Conservation (phyloP, 64 coral and sea anemone species). For the Montipora capricornis region DNA sequence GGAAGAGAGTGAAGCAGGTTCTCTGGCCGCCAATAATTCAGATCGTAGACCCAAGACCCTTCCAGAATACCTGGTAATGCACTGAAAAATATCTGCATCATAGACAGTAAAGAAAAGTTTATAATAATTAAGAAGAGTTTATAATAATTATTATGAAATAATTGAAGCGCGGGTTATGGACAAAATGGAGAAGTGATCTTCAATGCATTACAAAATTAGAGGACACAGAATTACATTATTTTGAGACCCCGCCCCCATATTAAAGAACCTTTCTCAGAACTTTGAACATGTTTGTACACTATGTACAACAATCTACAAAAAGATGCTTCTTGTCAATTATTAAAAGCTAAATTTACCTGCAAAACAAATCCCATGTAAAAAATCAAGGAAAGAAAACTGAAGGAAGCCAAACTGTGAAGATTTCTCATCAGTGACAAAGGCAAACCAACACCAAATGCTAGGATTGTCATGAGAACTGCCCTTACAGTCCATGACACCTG, state of each 20-base stretch:
- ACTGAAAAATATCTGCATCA: slow-evolving; percentile 65
- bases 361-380: slow-evolving; percentile 90
- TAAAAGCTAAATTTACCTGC: slow-evolving; percentile 65
- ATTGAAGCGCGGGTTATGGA: too few relatives aligned
- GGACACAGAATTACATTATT: too few relatives aligned
- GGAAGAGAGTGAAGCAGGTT: slow-evolving; percentile 86
- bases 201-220: too few relatives aligned
- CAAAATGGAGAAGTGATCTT: too few relatives aligned
- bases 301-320: too few relatives aligned
- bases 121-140: too few relatives aligned
- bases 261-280: too few relatives aligned
- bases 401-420: slow-evolving; percentile 84
- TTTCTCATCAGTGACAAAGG: slow-evolving; percentile 90
- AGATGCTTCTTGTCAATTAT: not conserved
- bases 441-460: slow-evolving; percentile 81
- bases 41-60: slow-evolving; percentile 60
- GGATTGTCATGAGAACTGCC: slow-evolving; percentile 78
- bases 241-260: too few relatives aligned
- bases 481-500: slow-evolving; percentile 76
- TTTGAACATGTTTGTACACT: too few relatives aligned
- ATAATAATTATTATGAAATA: too few relatives aligned
- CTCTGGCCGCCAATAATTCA: slow-evolving; percentile 90
- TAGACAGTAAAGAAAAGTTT: not conserved
- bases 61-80: slow-evolving; percentile 70
- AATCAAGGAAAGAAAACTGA: slow-evolving; percentile 75